Percentiles rank a stretch among this genome's conserved stretches.
These are phyloP conservation scores for Homarus gammarus DNA, from an alignment of 2,888 invertebrate genomes.

Conservation along the genomic window DNA sequence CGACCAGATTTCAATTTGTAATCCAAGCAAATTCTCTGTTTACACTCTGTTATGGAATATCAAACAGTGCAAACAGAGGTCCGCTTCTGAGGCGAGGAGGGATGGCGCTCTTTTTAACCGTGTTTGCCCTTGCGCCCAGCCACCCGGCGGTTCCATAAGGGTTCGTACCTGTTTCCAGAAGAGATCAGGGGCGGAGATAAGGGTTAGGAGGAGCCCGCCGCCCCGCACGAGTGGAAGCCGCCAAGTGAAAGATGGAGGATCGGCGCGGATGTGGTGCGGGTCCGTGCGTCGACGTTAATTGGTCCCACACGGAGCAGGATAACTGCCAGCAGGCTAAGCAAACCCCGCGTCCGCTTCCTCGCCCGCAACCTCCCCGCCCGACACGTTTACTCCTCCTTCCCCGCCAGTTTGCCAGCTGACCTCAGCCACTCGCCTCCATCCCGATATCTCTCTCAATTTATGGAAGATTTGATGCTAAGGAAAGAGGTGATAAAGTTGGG, in stretches of 20 bases:
- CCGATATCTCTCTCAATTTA: not conserved
- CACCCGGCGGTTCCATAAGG: constrained; percentile 62
- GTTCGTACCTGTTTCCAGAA: constrained; percentile 71
- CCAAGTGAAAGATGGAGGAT: constrained; percentile 61
- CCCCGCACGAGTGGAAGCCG: constrained; percentile 47
- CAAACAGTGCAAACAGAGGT: constrained; percentile 74
- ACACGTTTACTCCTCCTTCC: not conserved
- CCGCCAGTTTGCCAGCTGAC: not conserved
- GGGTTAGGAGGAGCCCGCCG: constrained; percentile 20
- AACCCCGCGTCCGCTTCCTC: constrained; percentile 67
- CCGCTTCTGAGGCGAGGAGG: constrained; percentile 71
- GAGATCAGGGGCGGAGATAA: constrained; percentile 62
- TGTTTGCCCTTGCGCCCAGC: constrained; percentile 73
- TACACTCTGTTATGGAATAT: constrained; percentile 75
- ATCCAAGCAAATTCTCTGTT: constrained; percentile 74
- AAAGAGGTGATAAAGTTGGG: constrained; percentile 11
- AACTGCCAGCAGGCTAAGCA: constrained; percentile 71
- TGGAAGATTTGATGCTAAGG: not conserved
- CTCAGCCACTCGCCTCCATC: not conserved
- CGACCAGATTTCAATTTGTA: constrained; percentile 75
- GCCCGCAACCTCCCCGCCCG: constrained; percentile 3
- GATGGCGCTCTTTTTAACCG: constrained; percentile 71
- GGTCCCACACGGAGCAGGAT: constrained; percentile 72
- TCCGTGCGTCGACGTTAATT: constrained; percentile 70
- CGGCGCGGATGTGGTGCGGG: constrained; percentile 56